Percentiles rank a stretch among this genome's conserved stretches.
Evolutionary conservation across 1,140 invertebrate genomes (phyloP).

Genomic region (Trichoplusia ni): DNA sequence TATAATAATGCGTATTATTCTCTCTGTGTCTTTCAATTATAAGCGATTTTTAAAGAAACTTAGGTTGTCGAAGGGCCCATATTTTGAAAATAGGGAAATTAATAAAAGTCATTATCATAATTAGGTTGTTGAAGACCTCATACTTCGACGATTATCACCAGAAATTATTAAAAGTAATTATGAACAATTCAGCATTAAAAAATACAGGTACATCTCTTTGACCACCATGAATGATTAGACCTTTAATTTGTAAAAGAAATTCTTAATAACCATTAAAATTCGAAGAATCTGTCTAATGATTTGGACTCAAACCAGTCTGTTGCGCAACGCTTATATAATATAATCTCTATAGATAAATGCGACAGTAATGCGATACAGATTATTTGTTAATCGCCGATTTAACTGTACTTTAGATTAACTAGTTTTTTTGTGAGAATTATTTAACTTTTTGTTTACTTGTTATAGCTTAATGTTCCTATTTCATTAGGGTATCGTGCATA

Average conservation of each 20-base stretch:
- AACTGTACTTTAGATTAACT: conserved; percentile 17
- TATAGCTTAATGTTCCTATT: background rate
- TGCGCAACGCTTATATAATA: conserved; percentile 40
- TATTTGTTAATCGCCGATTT: conserved; percentile 49
- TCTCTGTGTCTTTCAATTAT: no score
- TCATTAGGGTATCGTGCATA: no score
- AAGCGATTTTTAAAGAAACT: no score
- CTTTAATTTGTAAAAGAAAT: background rate
- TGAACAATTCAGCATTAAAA: no score
- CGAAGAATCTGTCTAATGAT: background rate
- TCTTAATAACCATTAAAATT: background rate
- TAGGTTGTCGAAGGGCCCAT: no score
- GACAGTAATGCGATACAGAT: conserved; percentile 57
- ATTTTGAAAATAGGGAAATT: no score
- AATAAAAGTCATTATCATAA: no score
- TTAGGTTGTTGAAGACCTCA: no score
- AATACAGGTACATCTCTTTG: background rate
- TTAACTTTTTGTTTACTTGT: background rate
- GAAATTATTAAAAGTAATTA: no score
- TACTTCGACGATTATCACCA: background rate
- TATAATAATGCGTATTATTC: no score
- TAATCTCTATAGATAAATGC: conserved; percentile 50
- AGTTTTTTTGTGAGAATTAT: conserved; percentile 8
- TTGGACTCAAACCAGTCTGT: conserved; percentile 1
- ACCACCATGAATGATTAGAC: background rate